These are phyloP conservation scores for Cuniculus paca DNA, from an alignment of 2,797 vertebrate genomes.

Conservation along the genomic window DNA sequence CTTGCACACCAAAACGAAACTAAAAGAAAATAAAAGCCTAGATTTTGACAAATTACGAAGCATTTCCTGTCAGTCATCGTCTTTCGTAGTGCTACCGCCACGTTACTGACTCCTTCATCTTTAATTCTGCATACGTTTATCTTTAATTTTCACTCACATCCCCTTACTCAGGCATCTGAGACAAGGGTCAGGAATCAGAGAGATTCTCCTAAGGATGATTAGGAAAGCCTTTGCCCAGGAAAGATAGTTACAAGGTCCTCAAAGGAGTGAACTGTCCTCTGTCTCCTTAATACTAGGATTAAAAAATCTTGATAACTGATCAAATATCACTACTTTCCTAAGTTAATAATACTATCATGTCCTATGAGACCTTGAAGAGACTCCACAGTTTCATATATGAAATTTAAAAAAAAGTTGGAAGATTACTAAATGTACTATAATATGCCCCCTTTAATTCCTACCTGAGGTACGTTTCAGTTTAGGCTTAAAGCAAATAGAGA, in stretches of 20 bases:
- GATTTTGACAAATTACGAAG: not conserved
- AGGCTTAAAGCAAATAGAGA: not conserved
- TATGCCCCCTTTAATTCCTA: conserved; percentile 5
- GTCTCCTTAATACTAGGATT: not conserved
- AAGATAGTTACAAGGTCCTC: not conserved
- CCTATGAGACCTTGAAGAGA: not conserved
- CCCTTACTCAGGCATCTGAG: not conserved
- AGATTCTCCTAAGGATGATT: not conserved
- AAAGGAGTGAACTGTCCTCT: not conserved
- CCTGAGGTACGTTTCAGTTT: not conserved
- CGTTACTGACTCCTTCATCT: not conserved
- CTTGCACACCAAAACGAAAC: not conserved
- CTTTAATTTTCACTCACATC: not conserved
- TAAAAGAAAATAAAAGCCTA: not conserved
- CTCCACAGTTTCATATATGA: not conserved
- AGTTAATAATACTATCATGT: conserved; percentile 17
- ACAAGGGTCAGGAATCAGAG: not conserved
- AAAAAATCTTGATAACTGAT: not conserved
- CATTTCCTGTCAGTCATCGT: not conserved
- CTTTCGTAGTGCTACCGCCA: not conserved
- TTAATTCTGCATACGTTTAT: not conserved
- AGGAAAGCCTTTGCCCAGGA: not conserved
- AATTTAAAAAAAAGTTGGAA: conserved; percentile 12
- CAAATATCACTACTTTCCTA: not conserved
- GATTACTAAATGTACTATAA: conserved; percentile 3